These are phyloP conservation scores for Noctua janthina DNA, from an alignment of 2,888 invertebrate species.

Conservation along the genomic window DNA sequence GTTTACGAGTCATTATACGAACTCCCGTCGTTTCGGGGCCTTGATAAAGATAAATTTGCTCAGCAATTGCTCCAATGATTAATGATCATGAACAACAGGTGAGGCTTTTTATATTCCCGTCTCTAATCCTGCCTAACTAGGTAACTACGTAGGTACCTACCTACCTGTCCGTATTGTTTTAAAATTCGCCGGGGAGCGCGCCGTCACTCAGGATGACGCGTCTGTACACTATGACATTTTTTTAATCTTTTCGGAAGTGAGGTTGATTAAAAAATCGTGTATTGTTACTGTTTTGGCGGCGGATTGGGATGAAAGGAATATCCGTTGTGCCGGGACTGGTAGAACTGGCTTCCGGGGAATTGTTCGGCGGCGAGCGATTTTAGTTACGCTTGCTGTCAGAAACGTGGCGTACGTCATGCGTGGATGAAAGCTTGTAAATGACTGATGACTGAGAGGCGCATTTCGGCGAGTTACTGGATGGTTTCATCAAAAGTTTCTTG, in stretches of 20 bases:
- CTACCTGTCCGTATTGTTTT: constrained; percentile 64
- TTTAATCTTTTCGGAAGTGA: constrained; percentile 52
- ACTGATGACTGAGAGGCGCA: background rate
- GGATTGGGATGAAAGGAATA: constrained; percentile 50
- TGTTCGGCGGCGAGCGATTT: constrained; percentile 14
- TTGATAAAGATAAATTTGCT: constrained; percentile 80
- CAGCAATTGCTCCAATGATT: constrained; percentile 74
- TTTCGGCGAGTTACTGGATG: background rate
- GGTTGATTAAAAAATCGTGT: constrained; percentile 61
- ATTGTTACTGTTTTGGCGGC: constrained; percentile 48
- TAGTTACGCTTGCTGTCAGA: background rate
- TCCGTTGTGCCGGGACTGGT: constrained; percentile 7
- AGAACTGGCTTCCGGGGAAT: constrained; percentile 4
- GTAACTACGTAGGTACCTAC: constrained; percentile 46
- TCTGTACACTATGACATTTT: constrained; percentile 49
- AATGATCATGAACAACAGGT: constrained; percentile 72
- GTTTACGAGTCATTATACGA: constrained; percentile 70
- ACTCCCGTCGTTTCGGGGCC: constrained; percentile 65
- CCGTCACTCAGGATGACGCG: constrained; percentile 52
- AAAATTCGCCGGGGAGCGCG: constrained; percentile 55
- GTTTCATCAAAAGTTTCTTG: constrained; percentile 6
- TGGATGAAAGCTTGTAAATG: background rate
- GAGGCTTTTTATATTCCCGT: constrained; percentile 62
- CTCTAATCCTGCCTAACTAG: constrained; percentile 61
- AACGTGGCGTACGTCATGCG: background rate